Conservation (phyloP, 2,797 vertebrate genomes). For the Acanthurus leucopareius region DNA sequence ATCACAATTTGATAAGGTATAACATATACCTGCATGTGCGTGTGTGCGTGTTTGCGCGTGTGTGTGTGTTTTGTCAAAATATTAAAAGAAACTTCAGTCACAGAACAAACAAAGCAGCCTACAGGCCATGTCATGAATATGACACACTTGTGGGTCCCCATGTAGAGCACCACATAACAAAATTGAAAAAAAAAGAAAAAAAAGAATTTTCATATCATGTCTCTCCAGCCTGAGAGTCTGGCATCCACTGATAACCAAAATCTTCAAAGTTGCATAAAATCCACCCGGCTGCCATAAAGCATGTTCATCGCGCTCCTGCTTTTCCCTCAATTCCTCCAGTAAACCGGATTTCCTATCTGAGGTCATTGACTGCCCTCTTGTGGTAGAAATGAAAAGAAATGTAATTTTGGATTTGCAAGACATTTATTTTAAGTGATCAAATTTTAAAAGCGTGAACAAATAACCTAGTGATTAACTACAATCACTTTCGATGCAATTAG, state of each 20-base stretch:
- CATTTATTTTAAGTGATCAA: background rate
- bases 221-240: conserved; percentile 60
- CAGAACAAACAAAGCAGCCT: conserved; percentile 26
- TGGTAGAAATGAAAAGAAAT: conserved; percentile 50
- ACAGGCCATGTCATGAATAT: conserved; percentile 40
- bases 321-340: conserved; percentile 19
- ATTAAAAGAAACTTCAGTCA: conserved; percentile 11
- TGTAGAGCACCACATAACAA: conserved; percentile 38
- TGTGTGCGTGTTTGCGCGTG: background rate
- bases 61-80: background rate
- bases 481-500: background rate
- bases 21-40: background rate
- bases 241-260: conserved; percentile 70
- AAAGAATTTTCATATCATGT: conserved; percentile 51
- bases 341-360: background rate
- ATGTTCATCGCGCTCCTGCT: conserved; percentile 47
- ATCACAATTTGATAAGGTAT: conserved; percentile 19
- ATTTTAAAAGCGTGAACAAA: background rate
- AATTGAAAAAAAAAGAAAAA: conserved; percentile 29
- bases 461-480: too few species aligned
- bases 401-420: background rate
- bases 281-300: conserved; percentile 53
- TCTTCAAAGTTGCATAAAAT: conserved; percentile 71
- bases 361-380: conserved; percentile 67
- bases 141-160: conserved; percentile 25